phyloP scores from a whole-genome alignment of 2,888 invertebrate species.

The Smittia sp. region DNA sequence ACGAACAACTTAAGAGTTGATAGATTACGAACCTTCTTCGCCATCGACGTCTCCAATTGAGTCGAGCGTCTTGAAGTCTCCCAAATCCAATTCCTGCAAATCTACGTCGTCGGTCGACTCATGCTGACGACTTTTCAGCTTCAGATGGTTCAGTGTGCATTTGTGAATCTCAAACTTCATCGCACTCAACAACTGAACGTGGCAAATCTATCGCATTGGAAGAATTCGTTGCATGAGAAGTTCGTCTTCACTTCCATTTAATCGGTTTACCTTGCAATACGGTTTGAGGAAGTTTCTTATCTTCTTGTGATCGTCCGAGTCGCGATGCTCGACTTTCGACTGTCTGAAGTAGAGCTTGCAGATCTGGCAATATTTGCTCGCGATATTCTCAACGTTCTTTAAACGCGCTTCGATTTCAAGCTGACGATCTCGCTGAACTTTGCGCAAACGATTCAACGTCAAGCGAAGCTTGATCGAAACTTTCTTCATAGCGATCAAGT shows the following conservation, averaged over 20 bases:
- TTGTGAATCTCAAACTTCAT: slow-evolving; percentile 83
- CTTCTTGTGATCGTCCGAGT: slow-evolving; percentile 45
- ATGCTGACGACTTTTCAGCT: slow-evolving; percentile 56
- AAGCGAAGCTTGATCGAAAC: not conserved
- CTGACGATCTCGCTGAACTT: slow-evolving; percentile 76
- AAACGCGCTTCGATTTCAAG: slow-evolving; percentile 71
- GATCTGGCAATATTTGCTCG: slow-evolving; percentile 69
- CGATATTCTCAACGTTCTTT: slow-evolving; percentile 57
- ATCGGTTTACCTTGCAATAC: slow-evolving; percentile 27
- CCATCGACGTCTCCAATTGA: slow-evolving; percentile 83
- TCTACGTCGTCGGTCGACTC: slow-evolving; percentile 63
- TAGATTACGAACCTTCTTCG: slow-evolving; percentile 48
- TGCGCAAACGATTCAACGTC: slow-evolving; percentile 70
- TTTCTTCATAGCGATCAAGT: slow-evolving; percentile 67
- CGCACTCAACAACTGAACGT: slow-evolving; percentile 74
- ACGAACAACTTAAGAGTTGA: slow-evolving; percentile 42
- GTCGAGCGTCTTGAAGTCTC: slow-evolving; percentile 84
- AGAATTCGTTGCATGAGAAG: not conserved
- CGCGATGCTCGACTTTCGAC: slow-evolving; percentile 72
- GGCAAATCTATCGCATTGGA: slow-evolving; percentile 57
- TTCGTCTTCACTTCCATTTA: not conserved
- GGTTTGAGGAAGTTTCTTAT: slow-evolving; percentile 31
- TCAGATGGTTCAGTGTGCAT: slow-evolving; percentile 75
- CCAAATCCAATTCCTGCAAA: slow-evolving; percentile 71
- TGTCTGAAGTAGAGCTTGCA: slow-evolving; percentile 75